Conservation (phyloP, 2,797 vertebrate genomes). For the Hirundo rustica region DNA sequence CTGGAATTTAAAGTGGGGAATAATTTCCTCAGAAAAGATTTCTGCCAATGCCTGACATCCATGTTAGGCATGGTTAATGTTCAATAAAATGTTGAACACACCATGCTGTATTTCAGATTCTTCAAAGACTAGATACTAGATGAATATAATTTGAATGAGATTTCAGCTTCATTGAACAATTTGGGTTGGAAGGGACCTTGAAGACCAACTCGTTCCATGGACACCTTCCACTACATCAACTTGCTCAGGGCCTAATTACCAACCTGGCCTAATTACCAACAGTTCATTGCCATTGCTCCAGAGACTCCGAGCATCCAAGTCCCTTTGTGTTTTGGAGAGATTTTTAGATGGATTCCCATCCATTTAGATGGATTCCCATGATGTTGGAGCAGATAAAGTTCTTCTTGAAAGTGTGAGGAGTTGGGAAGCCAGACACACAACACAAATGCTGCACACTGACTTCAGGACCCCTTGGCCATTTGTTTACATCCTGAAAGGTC, state of each 20-base stretch:
- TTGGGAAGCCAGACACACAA: rapidly evolving
- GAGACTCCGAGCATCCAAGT: not conserved
- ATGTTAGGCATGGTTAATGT: not conserved
- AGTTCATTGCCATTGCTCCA: not conserved
- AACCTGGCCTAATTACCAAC: not conserved
- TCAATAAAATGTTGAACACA: not conserved
- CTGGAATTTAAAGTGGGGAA: constrained; percentile 15
- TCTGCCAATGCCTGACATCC: not conserved
- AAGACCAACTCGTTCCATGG: not conserved
- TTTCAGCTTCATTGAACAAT: not conserved
- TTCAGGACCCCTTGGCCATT: not conserved
- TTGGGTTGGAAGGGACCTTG: not conserved
- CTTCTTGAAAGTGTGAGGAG: not conserved
- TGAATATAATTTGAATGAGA: not conserved
- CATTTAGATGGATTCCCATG: not conserved
- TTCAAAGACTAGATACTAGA: not conserved
- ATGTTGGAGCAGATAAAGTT: not conserved
- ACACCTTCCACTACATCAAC: not conserved
- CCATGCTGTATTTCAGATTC: not conserved
- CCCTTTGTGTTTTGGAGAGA: not conserved
- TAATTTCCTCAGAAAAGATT: constrained; percentile 29
- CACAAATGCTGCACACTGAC: rapidly evolving
- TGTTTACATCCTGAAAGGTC: not conserved
- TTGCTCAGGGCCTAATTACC: not conserved
- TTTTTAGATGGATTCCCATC: not conserved